These are phyloP conservation scores for Arrhamphus sclerolepis DNA, from an alignment of 2,797 vertebrate species.

Conservation along the genomic window DNA sequence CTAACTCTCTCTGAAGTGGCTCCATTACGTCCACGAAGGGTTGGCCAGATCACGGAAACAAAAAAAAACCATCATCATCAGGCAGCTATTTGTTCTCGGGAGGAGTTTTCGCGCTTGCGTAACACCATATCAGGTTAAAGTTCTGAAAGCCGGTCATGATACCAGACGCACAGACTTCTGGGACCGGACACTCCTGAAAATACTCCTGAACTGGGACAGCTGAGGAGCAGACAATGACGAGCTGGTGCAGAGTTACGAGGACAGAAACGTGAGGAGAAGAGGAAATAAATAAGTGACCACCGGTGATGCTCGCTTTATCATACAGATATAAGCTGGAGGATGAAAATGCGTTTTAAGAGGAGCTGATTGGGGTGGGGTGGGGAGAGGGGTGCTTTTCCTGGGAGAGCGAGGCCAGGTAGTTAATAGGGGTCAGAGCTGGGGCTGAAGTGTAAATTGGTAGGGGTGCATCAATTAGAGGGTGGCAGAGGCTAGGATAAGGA, in stretches of 20 bases:
- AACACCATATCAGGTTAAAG: slow-evolving; percentile 71
- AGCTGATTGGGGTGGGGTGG: slow-evolving; percentile 77
- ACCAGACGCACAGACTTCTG: slow-evolving; percentile 68
- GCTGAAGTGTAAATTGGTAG: slow-evolving; percentile 87
- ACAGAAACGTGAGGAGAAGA: slow-evolving; percentile 64
- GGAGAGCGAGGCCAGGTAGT: slow-evolving; percentile 82
- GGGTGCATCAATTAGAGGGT: slow-evolving; percentile 86
- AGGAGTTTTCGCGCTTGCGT: slow-evolving; percentile 71
- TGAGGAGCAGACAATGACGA: slow-evolving; percentile 75
- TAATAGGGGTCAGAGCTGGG: slow-evolving; percentile 86
- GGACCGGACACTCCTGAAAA: slow-evolving; percentile 78
- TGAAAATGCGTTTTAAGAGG: slow-evolving; percentile 78
- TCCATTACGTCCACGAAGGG: slow-evolving; percentile 60
- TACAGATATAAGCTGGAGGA: slow-evolving; percentile 72
- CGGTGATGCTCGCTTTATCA: slow-evolving; percentile 56
- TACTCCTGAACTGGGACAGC: slow-evolving; percentile 75
- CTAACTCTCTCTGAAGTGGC: slow-evolving; percentile 46
- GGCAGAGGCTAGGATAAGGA: slow-evolving; percentile 84
- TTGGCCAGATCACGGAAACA: slow-evolving; percentile 54
- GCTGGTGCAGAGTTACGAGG: slow-evolving; percentile 63
- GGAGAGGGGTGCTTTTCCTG: slow-evolving; percentile 78
- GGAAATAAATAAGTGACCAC: slow-evolving; percentile 64
- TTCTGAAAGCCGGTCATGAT: slow-evolving; percentile 59
- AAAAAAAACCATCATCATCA: slow-evolving; percentile 46
- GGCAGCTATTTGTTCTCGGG: slow-evolving; percentile 52